phyloP scores from a whole-genome alignment of 2,113 vertebrate species.

The Eubucco bourcierii region DNA sequence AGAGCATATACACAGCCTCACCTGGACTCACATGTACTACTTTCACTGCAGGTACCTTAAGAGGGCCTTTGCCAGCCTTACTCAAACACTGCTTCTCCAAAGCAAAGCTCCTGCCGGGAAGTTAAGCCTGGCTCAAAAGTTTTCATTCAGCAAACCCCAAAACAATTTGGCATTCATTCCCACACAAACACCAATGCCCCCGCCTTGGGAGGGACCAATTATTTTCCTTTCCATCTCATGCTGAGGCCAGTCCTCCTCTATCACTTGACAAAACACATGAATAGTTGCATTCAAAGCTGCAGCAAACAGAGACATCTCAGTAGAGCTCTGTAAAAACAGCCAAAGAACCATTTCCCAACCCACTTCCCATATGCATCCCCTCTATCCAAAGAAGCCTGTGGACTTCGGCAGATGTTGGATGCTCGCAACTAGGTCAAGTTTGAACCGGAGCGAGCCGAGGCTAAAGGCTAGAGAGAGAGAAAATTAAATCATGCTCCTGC shows the following conservation, averaged over 20 bases:
- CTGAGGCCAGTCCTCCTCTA: constrained; percentile 7
- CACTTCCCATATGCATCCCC: not conserved
- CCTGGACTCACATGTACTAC: not conserved
- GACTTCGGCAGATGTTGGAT: constrained; percentile 54
- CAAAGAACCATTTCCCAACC: not conserved
- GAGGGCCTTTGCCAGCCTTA: not conserved
- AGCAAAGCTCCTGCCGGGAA: not conserved
- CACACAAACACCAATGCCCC: constrained; percentile 1
- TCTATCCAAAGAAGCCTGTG: constrained; percentile 17
- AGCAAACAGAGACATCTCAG: constrained; percentile 29
- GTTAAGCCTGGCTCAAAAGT: not conserved
- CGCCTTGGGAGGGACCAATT: constrained; percentile 32
- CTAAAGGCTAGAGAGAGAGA: constrained; percentile 44
- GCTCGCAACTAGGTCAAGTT: constrained; percentile 67
- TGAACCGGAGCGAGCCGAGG: not conserved
- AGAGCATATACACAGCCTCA: not conserved
- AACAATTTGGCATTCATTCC: constrained; percentile 40
- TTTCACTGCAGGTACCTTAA: not conserved
- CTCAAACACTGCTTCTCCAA: not conserved
- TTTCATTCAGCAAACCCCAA: constrained; percentile 51
- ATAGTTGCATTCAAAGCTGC: constrained; percentile 40
- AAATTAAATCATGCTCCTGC: constrained; percentile 18
- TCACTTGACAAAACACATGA: constrained; percentile 29
- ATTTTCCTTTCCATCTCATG: constrained; percentile 51
- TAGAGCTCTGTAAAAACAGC: constrained; percentile 21